These are phyloP conservation scores for Ptyas mucosa DNA, from an alignment of 2,113 vertebrate genomes.

Conservation along the genomic window DNA sequence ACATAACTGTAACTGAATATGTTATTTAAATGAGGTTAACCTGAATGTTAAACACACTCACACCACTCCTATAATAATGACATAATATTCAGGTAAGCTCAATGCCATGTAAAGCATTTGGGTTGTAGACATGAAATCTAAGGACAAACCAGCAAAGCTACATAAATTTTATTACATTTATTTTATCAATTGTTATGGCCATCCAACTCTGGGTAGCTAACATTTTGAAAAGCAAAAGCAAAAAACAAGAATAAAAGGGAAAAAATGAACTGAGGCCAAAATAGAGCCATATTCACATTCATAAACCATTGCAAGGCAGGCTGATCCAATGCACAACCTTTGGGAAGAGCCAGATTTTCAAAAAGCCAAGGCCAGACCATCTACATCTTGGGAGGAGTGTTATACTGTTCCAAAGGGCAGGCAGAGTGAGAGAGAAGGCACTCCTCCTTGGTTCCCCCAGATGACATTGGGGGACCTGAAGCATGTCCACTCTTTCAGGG, in stretches of 20 bases:
- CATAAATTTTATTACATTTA: neutral
- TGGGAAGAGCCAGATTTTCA: neutral
- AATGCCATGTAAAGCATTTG: neutral
- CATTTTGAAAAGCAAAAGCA: neutral
- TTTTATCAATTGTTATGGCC: neutral
- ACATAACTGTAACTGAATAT: neutral
- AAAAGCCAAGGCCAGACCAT: neutral
- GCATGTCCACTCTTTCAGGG: neutral
- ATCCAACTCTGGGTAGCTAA: neutral
- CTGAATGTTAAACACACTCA: neutral
- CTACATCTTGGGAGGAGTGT: neutral
- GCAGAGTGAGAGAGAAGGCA: neutral
- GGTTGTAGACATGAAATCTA: neutral
- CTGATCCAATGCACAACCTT: neutral
- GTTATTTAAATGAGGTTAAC: neutral
- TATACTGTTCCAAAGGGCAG: neutral
- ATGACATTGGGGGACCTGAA: neutral
- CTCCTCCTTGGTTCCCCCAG: neutral
- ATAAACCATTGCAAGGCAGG: neutral
- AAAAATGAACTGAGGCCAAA: neutral
- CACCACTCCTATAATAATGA: neutral
- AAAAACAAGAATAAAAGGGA: neutral
- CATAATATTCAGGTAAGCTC: neutral
- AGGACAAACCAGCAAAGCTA: neutral
- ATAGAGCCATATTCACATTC: neutral